These are phyloP conservation scores for Drosophila virilis DNA, from an alignment of 1,140 invertebrate genomes.

Conservation along the genomic window DNA sequence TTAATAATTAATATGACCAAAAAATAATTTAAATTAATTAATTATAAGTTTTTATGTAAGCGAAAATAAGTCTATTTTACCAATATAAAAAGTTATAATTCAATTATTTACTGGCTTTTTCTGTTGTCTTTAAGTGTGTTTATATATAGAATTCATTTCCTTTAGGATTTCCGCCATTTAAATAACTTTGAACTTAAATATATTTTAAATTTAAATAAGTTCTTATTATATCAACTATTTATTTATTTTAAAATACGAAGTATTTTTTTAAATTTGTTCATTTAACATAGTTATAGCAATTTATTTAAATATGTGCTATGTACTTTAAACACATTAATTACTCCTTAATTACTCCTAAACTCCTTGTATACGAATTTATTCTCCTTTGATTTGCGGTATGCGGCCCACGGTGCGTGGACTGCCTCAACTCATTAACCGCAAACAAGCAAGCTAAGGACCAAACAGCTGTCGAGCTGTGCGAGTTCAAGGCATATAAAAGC, in stretches of 20 bases:
- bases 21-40: neutral
- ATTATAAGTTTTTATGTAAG: too few relatives aligned
- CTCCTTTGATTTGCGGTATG: neutral
- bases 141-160: too few relatives aligned
- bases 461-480: conserved; percentile 54
- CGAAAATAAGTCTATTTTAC: too few relatives aligned
- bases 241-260: neutral
- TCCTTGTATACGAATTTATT: too few relatives aligned
- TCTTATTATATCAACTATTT: neutral
- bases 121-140: too few relatives aligned
- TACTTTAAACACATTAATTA: neutral
- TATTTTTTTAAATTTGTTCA: neutral
- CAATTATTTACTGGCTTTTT: too few relatives aligned
- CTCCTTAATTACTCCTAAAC: too few relatives aligned
- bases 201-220: neutral
- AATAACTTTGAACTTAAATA: too few relatives aligned
- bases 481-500: conserved; percentile 44
- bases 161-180: too few relatives aligned
- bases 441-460: conserved; percentile 56
- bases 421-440: conserved; percentile 61
- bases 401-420: conserved; percentile 43
- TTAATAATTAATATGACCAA: neutral
- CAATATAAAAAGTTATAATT: too few relatives aligned
- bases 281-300: too few relatives aligned
- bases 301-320: neutral